Base-by-base conservation (phyloP, 2,113 vertebrate species). In the Bos taurus region DNA sequence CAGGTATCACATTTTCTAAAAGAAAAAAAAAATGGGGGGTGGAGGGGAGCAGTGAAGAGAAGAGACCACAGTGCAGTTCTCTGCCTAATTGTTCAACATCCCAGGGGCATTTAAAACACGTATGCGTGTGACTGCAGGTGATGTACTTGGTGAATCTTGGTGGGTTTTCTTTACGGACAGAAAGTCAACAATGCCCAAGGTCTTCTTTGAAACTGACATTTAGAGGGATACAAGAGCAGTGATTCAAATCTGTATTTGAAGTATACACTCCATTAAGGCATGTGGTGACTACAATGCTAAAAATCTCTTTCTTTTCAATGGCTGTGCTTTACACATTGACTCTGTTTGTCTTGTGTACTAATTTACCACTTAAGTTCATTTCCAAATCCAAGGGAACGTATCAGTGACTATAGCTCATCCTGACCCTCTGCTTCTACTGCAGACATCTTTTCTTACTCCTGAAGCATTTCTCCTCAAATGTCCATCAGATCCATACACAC, bases 321-420 rank as follows among this genome's bases (percentile, higher is more conserved):
- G 94, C 97, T 97, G 93, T 87, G 0, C 78, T 23, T 88, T 94
- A 43, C 92, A 95, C 78, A 9, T 89, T 96, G 97, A 95, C 97
- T 98, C 64, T 89, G 98, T 98, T 98, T 98, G 98, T 98, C 97
- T 77, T 96, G 91, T 92, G 97, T 95, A 96, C 98, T 98, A 97
- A 98, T 98, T 98, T 97, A 94, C 97, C 98, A 94, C 97, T 98
- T 97, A 95, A 36, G 90, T 98, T 96, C 98, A 95, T 98, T 98
- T 97, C 91, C 88, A 97, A 98, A 99, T 96, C 71, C 71, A 77
- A 77, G 71, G 71, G 97, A 98, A 98, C 96, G 97, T 98, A 94
- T 97, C 97, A 97, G 96, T 98, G 98, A 96, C 93, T 85, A 95
- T 36, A 95, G 88, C 93, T 90, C 97, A 97, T 90, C 30, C 98